These are phyloP conservation scores for Salminus brasiliensis DNA, from an alignment of 2,113 vertebrate genomes.

Conservation along the genomic window DNA sequence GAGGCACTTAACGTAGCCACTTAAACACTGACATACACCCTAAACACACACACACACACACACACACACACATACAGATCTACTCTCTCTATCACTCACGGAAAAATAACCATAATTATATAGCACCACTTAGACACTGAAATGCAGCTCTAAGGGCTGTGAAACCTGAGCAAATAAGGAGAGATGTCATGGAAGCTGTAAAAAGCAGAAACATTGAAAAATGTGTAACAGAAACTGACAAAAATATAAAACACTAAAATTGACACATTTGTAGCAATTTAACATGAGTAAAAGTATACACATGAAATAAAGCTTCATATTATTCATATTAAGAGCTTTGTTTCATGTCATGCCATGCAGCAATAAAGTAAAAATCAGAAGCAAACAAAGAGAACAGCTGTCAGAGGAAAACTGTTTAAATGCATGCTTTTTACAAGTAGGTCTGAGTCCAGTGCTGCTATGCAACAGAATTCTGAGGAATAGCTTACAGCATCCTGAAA, in stretches of 20 bases:
- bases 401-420: neutral
- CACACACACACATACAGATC: conserved; percentile 5
- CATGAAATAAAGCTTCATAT: neutral
- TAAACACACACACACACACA: conserved; percentile 10
- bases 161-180: neutral
- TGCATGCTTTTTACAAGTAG: neutral
- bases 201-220: too few relatives aligned
- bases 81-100: neutral
- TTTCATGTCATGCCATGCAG: neutral
- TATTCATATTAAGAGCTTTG: neutral
- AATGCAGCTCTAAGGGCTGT: neutral
- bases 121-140: neutral
- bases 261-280: neutral
- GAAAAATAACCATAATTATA: neutral
- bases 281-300: neutral
- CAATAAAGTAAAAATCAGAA: neutral
- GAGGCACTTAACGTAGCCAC: conserved; percentile 29
- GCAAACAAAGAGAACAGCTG: neutral
- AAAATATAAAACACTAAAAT: neutral
- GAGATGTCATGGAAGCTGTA: too few relatives aligned
- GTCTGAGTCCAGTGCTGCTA: neutral
- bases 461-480: neutral
- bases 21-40: conserved; percentile 38
- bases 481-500: neutral
- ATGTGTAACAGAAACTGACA: too few relatives aligned